Conservation (phyloP, 2,797 vertebrate species). For the Coendou prehensilis region DNA sequence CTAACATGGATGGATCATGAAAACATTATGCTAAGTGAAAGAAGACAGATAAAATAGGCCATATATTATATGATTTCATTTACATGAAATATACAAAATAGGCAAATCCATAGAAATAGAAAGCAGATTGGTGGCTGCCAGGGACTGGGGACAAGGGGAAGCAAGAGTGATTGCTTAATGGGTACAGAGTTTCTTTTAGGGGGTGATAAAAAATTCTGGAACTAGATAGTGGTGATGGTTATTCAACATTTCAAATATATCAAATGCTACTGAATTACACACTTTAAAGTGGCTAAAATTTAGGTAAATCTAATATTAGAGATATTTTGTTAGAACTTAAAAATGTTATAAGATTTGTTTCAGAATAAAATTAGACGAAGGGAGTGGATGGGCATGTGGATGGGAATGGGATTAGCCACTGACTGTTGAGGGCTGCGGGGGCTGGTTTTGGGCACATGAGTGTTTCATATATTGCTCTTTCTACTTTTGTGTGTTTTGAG, state of each 20-base stretch:
- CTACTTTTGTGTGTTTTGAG: not conserved
- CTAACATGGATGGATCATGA: not conserved
- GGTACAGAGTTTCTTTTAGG: not conserved
- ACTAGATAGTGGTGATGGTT: not conserved
- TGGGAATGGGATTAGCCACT: not conserved
- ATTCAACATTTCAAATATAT: not conserved
- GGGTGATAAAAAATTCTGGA: not conserved
- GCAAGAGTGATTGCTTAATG: not conserved
- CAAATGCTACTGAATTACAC: not conserved
- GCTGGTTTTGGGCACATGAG: not conserved
- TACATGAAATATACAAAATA: not conserved
- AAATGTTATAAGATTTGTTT: not conserved
- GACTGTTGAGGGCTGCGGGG: not conserved
- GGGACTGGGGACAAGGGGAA: not conserved
- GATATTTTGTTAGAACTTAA: not conserved
- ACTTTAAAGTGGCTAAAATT: slow-evolving; percentile 21
- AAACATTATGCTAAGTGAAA: not conserved
- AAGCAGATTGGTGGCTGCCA: not conserved
- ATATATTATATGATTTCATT: not conserved
- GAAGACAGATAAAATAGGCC: not conserved
- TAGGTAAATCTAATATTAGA: not conserved
- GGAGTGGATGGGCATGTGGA: not conserved
- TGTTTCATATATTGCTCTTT: not conserved
- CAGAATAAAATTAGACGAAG: not conserved
- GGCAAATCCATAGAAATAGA: not conserved